phyloP scores from a whole-genome alignment of 1,140 invertebrate genomes.

The Rhagoletis zephyria region DNA sequence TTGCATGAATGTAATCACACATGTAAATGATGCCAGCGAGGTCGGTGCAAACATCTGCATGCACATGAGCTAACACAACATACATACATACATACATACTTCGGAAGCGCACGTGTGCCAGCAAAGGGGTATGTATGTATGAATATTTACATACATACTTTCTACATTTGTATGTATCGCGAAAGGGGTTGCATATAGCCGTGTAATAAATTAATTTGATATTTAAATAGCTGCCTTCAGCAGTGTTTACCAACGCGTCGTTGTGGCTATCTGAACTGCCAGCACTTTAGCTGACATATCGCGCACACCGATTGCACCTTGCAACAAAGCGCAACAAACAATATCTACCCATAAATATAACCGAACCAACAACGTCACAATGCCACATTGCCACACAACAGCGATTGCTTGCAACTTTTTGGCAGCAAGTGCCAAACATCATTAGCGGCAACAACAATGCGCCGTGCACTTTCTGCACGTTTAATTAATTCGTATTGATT shows the following conservation, averaged over 20 bases:
- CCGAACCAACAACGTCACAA: not conserved
- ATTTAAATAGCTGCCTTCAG: slow-evolving; percentile 37
- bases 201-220: slow-evolving; percentile 25
- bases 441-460: not conserved
- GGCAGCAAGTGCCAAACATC: not conserved
- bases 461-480: not conserved
- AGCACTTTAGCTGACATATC: slow-evolving; percentile 43
- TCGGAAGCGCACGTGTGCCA: not conserved
- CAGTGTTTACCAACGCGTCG: not conserved
- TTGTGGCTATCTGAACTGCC: slow-evolving; percentile 23
- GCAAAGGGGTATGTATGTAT: not conserved
- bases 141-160: no score
- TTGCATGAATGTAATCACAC: no score
- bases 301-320: slow-evolving; percentile 35
- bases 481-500: slow-evolving; percentile 50
- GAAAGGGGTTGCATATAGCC: not conserved
- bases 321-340: not conserved
- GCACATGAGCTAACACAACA: not conserved
- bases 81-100: not conserved
- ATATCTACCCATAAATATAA: not conserved
- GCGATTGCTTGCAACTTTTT: not conserved
- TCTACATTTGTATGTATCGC: not conserved
- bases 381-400: not conserved
- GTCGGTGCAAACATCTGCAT: no score
- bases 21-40: no score